These are phyloP conservation scores for Otocyon megalotis DNA, from an alignment of 2,113 vertebrate genomes.

Conservation along the genomic window DNA sequence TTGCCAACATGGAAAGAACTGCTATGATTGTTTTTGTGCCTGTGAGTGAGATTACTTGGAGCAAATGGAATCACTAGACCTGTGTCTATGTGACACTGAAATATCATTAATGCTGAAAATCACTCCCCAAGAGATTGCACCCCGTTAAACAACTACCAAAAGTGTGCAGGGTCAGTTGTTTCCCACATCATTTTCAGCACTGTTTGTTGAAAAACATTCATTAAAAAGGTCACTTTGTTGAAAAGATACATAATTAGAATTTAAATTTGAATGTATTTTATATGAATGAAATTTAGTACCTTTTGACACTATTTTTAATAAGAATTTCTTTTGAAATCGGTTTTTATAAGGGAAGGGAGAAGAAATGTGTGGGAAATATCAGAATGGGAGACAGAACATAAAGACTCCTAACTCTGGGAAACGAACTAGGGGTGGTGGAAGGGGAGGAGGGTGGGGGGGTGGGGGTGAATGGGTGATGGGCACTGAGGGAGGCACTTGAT, in stretches of 20 bases:
- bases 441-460: too few relatives aligned
- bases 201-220: background rate
- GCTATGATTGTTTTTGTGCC: background rate
- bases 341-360: too few relatives aligned
- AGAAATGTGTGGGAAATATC: too few relatives aligned
- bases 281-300: background rate
- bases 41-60: background rate
- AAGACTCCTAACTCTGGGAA: too few relatives aligned
- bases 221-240: background rate
- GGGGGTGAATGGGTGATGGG: too few relatives aligned
- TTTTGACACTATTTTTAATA: background rate
- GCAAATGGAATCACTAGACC: background rate
- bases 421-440: too few relatives aligned
- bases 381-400: too few relatives aligned
- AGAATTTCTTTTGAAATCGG: background rate
- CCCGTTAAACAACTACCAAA: background rate
- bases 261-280: background rate
- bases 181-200: background rate
- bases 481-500: too few relatives aligned
- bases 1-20: background rate
- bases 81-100: background rate
- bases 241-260: background rate
- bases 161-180: background rate
- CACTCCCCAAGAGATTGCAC: background rate
- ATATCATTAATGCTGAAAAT: background rate